Evolutionary conservation across 2,888 invertebrate genomes (phyloP).

Genomic region (Flexamia atlantica): DNA sequence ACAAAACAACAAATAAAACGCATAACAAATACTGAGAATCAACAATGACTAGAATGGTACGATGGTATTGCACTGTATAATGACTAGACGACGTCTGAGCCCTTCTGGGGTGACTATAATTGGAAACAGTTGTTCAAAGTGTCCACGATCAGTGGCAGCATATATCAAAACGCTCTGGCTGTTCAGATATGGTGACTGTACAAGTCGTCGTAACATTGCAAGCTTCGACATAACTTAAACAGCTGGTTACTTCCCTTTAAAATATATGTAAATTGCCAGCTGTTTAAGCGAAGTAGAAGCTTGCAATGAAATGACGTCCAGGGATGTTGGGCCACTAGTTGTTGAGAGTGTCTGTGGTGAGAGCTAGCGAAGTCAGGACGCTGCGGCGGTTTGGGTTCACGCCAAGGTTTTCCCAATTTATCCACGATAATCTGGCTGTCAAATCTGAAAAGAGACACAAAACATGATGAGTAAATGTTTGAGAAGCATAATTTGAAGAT

Average conservation of each 20-base stretch:
- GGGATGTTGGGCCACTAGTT: background rate
- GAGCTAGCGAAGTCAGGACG: constrained; percentile 87
- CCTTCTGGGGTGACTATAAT: background rate
- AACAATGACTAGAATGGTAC: constrained; percentile 18
- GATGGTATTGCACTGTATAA: constrained; percentile 28
- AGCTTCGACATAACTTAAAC: too few species aligned
- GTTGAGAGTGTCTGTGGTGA: constrained; percentile 81
- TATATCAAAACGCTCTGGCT: constrained; percentile 89
- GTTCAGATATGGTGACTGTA: too few species aligned
- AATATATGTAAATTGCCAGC: too few species aligned
- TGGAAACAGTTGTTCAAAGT: constrained; percentile 66
- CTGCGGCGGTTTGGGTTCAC: constrained; percentile 93
- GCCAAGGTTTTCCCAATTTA: constrained; percentile 99
- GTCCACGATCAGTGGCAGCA: constrained; percentile 88
- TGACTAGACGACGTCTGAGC: constrained; percentile 1
- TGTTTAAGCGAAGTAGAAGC: too few species aligned
- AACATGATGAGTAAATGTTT: too few species aligned
- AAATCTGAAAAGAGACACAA: constrained; percentile 95
- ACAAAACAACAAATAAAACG: constrained; percentile 20
- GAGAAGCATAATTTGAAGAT: too few species aligned
- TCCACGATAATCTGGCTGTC: constrained; percentile 98
- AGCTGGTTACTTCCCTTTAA: too few species aligned
- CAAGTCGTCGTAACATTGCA: too few species aligned
- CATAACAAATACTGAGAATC: background rate
- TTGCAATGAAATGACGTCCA: too few species aligned